phyloP scores from a whole-genome alignment of 2,113 vertebrate genomes.

The Pygoscelis adeliae region DNA sequence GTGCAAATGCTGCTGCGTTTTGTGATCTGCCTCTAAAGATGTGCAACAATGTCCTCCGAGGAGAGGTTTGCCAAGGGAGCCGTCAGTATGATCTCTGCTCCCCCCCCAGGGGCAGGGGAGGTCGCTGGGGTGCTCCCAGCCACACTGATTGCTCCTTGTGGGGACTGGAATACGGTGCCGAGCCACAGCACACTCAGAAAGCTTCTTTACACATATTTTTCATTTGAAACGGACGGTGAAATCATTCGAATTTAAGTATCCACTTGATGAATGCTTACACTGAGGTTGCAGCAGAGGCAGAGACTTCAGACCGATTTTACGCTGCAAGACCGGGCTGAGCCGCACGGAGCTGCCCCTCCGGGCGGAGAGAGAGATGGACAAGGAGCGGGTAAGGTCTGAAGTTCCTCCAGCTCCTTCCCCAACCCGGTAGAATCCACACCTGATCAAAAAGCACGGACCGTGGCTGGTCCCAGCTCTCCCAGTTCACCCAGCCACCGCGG shows the following conservation, averaged over 20 bases:
- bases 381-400: background rate
- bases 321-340: background rate
- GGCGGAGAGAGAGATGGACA: background rate
- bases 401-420: background rate
- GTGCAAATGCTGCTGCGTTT: background rate
- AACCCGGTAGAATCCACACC: rapidly evolving
- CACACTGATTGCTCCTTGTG: background rate
- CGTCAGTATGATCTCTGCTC: rapidly evolving
- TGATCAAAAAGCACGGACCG: rapidly evolving
- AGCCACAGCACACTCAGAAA: background rate
- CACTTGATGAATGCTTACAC: too few species aligned
- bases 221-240: background rate
- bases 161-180: rapidly evolving
- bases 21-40: background rate
- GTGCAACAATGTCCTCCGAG: background rate
- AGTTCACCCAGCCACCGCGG: background rate
- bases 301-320: background rate
- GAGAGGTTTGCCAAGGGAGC: background rate
- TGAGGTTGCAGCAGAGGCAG: background rate
- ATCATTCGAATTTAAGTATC: background rate
- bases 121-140: background rate
- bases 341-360: background rate
- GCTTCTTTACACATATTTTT: background rate
- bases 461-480: background rate
- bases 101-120: background rate